Percentiles rank a stretch among this genome's conserved stretches.
Conservation (phyloP, 2,888 invertebrate genomes). For the Vanessa cardui region DNA sequence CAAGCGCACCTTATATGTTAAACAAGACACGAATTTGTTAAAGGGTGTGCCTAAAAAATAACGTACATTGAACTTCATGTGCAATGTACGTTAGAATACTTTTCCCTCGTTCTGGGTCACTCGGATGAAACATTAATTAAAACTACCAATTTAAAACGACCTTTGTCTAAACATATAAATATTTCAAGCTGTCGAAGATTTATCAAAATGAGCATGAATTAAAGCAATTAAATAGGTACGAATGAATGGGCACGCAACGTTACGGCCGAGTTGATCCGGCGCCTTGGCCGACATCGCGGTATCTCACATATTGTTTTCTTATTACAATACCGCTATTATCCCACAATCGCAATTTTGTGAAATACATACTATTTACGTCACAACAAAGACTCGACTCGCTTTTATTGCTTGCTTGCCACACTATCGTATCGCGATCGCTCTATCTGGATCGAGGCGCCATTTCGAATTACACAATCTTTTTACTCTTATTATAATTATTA, state of each 20-base stretch:
- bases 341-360: constrained; percentile 37
- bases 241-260: constrained; percentile 18
- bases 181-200: no score
- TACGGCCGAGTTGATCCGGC: constrained; percentile 35
- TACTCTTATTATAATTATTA: no score
- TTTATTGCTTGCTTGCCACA: background rate
- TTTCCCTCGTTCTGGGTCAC: background rate
- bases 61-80: no score
- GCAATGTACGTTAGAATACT: no score
- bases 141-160: no score
- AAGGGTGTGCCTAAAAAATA: no score
- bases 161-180: no score
- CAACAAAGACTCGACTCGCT: background rate
- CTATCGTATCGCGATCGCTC: background rate
- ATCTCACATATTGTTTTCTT: constrained; percentile 39
- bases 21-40: no score
- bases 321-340: constrained; percentile 45
- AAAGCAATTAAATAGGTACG: constrained; percentile 23
- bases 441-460: background rate
- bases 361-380: constrained; percentile 39
- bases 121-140: no score
- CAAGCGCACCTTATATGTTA: no score
- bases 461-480: background rate
- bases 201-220: background rate
- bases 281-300: constrained; percentile 57